Conservation (phyloP, 2,113 vertebrate species). For the Alectura lathami region DNA sequence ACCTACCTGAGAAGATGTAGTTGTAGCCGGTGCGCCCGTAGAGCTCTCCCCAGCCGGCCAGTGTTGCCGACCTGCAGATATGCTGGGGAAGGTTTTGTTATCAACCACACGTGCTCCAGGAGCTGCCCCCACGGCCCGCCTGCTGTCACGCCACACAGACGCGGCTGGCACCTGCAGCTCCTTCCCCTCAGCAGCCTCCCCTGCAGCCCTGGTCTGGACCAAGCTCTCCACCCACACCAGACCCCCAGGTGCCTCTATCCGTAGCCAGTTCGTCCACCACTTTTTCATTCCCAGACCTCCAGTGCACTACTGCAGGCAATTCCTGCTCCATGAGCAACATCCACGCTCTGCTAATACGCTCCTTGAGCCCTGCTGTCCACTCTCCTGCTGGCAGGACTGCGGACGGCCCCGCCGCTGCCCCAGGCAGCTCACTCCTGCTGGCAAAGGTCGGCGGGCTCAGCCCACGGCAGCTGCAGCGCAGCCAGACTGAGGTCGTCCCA, state of each 20-base stretch:
- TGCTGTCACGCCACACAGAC: not conserved
- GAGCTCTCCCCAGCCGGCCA: conserved; percentile 97
- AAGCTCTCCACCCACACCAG: not conserved
- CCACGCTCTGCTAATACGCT: not conserved
- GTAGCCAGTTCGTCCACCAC: not conserved
- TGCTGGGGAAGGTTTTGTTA: conserved; percentile 78
- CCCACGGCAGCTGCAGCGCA: not conserved
- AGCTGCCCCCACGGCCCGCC: not conserved
- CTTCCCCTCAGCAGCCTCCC: not conserved
- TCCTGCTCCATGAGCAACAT: not conserved
- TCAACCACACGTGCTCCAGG: not conserved
- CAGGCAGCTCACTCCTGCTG: not conserved
- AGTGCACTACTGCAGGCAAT: not conserved
- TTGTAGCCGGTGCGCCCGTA: conserved; percentile 98
- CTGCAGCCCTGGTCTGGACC: not conserved
- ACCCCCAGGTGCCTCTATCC: not conserved
- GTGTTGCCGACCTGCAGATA: conserved; percentile 94
- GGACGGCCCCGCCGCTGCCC: not conserved
- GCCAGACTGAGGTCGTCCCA: not conserved
- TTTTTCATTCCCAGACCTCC: not conserved
- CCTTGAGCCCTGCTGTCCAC: not conserved
- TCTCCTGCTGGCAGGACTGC: not conserved
- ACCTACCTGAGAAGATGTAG: conserved; percentile 96
- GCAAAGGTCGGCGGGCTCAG: not conserved
- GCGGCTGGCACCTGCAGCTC: not conserved